phyloP scores from a whole-genome alignment of 64 coral and sea anemone genomes.

The Pachyseris speciosa region DNA sequence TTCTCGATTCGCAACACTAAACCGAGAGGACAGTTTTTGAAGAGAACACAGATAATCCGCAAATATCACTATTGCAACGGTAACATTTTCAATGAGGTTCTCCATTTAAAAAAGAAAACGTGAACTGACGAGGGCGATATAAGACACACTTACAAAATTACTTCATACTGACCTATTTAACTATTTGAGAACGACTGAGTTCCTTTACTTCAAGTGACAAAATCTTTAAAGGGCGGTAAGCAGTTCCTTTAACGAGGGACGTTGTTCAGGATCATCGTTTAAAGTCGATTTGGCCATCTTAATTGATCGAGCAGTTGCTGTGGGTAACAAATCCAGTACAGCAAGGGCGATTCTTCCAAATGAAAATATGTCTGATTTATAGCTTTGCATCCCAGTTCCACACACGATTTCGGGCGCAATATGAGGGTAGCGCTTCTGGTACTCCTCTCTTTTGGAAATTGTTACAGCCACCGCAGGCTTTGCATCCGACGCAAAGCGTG shows the following conservation, averaged over 20 bases:
- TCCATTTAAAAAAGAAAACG: too few species aligned
- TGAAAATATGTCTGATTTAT: not conserved
- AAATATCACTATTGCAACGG: too few species aligned
- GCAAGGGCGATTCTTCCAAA: not conserved
- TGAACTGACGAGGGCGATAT: too few species aligned
- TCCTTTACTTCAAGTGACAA: too few species aligned
- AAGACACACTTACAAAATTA: too few species aligned
- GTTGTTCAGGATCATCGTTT: not conserved
- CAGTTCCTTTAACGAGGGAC: not conserved
- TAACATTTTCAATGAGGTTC: too few species aligned
- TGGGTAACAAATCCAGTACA: not conserved
- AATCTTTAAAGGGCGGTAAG: not conserved
- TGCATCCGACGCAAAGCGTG: conserved; percentile 2
- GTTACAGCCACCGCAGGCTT: not conserved
- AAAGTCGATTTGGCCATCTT: not conserved
- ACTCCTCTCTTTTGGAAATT: not conserved
- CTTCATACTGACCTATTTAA: too few species aligned
- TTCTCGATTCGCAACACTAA: too few species aligned
- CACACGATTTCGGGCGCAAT: conserved; percentile 35
- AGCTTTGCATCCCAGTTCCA: not conserved
- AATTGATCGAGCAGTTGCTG: not conserved
- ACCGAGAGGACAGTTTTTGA: too few species aligned
- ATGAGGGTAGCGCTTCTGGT: conserved; percentile 25
- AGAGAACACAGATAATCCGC: too few species aligned
- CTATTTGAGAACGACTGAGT: too few species aligned